A percentile compares a stretch with the other conserved stretches of the same genome.
These are phyloP conservation scores for Tridacna crocea DNA, from an alignment of 2,888 invertebrate genomes.

Conservation along the genomic window DNA sequence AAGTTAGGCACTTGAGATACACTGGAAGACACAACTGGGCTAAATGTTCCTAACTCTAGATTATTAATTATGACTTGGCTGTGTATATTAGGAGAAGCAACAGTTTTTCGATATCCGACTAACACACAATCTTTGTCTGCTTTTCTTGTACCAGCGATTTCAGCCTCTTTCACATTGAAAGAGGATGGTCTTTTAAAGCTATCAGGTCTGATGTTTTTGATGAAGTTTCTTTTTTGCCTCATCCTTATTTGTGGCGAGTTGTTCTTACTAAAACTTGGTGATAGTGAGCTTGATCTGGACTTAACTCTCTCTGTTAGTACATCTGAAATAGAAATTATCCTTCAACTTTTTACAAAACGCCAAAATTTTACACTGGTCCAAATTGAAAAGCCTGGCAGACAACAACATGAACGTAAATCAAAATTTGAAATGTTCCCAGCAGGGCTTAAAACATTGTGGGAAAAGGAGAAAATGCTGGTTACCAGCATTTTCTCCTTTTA, in stretches of 20 bases:
- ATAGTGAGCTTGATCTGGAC: constrained; percentile 49
- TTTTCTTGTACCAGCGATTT: constrained; percentile 63
- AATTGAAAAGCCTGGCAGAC: too few relatives aligned
- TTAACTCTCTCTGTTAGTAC: constrained; percentile 18
- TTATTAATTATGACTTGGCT: constrained; percentile 55
- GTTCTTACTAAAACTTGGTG: constrained; percentile 52
- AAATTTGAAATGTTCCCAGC: too few relatives aligned
- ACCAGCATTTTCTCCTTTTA: too few relatives aligned
- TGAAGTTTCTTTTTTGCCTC: constrained; percentile 74
- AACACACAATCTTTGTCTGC: constrained; percentile 73
- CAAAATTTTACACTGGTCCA: too few relatives aligned
- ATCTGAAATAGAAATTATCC: constrained; percentile 34
- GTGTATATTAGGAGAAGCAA: constrained; percentile 60
- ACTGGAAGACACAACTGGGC: constrained; percentile 65
- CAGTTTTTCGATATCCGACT: constrained; percentile 81
- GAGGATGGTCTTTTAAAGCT: constrained; percentile 81
- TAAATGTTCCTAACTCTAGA: constrained; percentile 81
- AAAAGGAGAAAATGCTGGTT: too few relatives aligned
- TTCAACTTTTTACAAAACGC: too few relatives aligned
- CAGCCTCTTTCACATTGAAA: constrained; percentile 75
- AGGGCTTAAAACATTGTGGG: too few relatives aligned
- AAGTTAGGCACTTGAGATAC: constrained; percentile 35
- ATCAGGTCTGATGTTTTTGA: constrained; percentile 82
- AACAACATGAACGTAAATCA: too few relatives aligned
- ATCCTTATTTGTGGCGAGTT: constrained; percentile 44